A percentile compares a stretch with the other conserved stretches of the same genome.
Conservation (phyloP, 2,888 invertebrate species). For the Melanophora roralis region DNA sequence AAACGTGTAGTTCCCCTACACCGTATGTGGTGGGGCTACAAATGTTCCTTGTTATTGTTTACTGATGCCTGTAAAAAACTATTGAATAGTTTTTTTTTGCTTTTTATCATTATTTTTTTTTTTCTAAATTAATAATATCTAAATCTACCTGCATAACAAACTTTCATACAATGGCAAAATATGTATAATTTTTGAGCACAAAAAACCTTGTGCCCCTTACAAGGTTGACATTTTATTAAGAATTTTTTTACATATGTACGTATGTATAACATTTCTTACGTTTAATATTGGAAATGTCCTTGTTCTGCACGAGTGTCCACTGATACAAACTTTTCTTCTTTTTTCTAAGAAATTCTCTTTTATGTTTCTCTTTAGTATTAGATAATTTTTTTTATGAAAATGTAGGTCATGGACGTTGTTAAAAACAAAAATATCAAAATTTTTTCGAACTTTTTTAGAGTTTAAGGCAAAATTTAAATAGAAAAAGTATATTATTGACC, state of each 20-base stretch:
- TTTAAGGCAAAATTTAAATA: neutral
- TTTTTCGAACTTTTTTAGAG: too few relatives aligned
- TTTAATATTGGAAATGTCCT: constrained; percentile 35
- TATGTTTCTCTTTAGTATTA: neutral
- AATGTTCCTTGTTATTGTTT: too few relatives aligned
- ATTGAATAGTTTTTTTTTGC: too few relatives aligned
- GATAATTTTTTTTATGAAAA: neutral
- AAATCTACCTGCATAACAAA: neutral
- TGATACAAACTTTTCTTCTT: neutral
- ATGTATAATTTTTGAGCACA: constrained; percentile 5
- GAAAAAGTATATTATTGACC: too few relatives aligned
- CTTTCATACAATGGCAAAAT: constrained; percentile 8
- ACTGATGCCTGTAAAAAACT: too few relatives aligned
- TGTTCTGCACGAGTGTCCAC: neutral
- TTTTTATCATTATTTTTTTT: too few relatives aligned
- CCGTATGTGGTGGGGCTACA: too few relatives aligned
- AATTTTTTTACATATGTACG: neutral
- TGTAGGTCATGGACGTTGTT: constrained; percentile 2
- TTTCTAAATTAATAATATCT: neutral
- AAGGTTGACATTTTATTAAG: constrained; percentile 29
- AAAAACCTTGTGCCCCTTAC: constrained; percentile 29
- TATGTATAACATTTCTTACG: neutral
- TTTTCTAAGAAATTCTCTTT: neutral
- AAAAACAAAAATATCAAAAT: neutral
- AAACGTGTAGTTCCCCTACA: too few relatives aligned